Percentiles rank a stretch among this genome's conserved stretches.
Evolutionary conservation across 2,113 vertebrate genomes (phyloP).

Genomic region (Syngnathoides biaculeatus): DNA sequence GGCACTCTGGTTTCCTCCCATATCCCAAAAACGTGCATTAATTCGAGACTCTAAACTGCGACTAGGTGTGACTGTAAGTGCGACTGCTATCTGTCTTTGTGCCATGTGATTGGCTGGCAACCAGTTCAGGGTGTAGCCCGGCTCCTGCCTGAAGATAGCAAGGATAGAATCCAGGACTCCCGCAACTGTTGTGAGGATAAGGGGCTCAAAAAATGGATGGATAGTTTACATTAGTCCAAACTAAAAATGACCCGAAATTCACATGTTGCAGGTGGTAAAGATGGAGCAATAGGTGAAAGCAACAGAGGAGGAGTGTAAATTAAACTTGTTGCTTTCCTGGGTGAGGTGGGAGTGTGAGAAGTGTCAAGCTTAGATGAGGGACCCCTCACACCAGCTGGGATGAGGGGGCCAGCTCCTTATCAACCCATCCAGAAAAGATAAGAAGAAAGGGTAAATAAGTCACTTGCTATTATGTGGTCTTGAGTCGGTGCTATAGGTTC

Average conservation of each 20-base stretch:
- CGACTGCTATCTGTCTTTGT: too few relatives aligned
- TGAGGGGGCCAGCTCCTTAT: conserved; percentile 27
- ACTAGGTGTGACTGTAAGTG: too few relatives aligned
- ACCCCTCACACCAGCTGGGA: too few relatives aligned
- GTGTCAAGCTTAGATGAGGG: conserved; percentile 54
- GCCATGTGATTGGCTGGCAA: too few relatives aligned
- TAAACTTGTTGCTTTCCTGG: conserved; percentile 71
- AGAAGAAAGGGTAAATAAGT: conserved; percentile 61
- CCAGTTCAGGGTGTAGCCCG: too few relatives aligned
- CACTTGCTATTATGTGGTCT: conserved; percentile 19
- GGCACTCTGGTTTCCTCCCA: too few relatives aligned
- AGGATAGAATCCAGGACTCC: too few relatives aligned
- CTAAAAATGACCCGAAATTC: conserved; percentile 22
- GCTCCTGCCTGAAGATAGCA: too few relatives aligned
- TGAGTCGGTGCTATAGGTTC: conserved; percentile 16
- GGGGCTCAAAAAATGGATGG: too few relatives aligned
- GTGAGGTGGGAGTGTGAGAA: conserved; percentile 71
- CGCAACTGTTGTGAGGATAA: too few relatives aligned
- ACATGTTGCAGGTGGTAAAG: conserved; percentile 55
- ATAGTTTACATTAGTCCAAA: conserved; percentile 22
- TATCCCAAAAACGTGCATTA: too few relatives aligned
- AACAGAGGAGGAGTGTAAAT: conserved; percentile 67
- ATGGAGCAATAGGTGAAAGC: conserved; percentile 65
- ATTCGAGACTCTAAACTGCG: too few relatives aligned
- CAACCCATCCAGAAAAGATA: conserved; percentile 38